Evolutionary conservation across 2,113 vertebrate genomes (phyloP).

Genomic region (Oncorhynchus masou): DNA sequence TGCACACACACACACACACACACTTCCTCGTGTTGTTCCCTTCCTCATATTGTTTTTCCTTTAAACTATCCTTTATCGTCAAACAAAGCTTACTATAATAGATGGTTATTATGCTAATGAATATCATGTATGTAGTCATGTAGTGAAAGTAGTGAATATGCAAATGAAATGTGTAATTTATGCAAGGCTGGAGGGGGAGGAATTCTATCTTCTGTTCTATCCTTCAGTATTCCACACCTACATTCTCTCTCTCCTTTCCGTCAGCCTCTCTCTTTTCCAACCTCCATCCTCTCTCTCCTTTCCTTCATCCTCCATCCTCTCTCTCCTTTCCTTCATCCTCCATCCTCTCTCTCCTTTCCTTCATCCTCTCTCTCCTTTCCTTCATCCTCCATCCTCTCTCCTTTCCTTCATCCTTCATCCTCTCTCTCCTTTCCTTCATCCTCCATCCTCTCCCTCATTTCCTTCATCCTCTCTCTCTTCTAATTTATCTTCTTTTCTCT

Average conservation of each 20-base stretch:
- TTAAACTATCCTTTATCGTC: constrained; percentile 39
- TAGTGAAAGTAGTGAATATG: constrained; percentile 67
- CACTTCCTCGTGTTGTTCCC: constrained; percentile 47
- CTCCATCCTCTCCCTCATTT: background rate
- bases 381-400: constrained; percentile 6
- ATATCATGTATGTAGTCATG: constrained; percentile 71
- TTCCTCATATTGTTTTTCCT: constrained; percentile 24
- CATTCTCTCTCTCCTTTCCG: constrained; percentile 7
- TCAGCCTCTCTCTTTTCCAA: constrained; percentile 26
- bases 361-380: constrained; percentile 20
- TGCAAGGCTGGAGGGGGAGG: constrained; percentile 55
- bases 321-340: constrained; percentile 30
- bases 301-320: constrained; percentile 35
- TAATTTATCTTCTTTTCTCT: too few species aligned
- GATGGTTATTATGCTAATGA: constrained; percentile 66
- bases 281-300: constrained; percentile 41
- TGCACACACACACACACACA: too few species aligned
- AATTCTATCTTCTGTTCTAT: constrained; percentile 56
- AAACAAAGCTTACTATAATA: constrained; percentile 62
- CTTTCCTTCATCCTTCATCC: constrained; percentile 33
- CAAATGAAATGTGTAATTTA: constrained; percentile 74
- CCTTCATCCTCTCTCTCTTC: background rate
- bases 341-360: constrained; percentile 29
- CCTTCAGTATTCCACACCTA: constrained; percentile 41
- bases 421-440: constrained; percentile 6